Percentiles rank a stretch among this genome's conserved stretches.
Evolutionary conservation across 1,140 invertebrate genomes (phyloP).

Genomic region (Halyomorpha halys): DNA sequence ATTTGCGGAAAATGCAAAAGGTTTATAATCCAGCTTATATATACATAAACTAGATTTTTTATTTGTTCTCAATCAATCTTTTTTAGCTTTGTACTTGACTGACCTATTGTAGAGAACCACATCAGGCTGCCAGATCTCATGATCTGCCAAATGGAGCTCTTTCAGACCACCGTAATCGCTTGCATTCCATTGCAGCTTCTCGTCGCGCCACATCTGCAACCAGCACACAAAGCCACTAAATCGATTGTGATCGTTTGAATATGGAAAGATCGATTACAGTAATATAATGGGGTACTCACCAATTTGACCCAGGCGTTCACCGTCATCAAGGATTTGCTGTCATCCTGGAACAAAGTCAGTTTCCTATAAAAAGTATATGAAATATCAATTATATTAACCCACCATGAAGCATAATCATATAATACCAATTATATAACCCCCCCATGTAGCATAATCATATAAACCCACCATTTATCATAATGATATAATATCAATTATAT

Average conservation of each 20-base stretch:
- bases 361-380: constrained; percentile 5
- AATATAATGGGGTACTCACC: constrained; percentile 36
- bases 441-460: too few species aligned
- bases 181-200: constrained; percentile 51
- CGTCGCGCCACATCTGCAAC: constrained; percentile 50
- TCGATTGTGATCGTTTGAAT: neutral
- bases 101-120: constrained; percentile 53
- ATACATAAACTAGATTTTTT: too few species aligned
- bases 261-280: neutral
- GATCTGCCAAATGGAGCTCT: constrained; percentile 44
- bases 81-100: too few species aligned
- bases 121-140: constrained; percentile 59
- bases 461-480: too few species aligned
- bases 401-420: too few species aligned
- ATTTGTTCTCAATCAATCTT: too few species aligned
- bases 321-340: constrained; percentile 44
- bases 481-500: too few species aligned
- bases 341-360: constrained; percentile 37
- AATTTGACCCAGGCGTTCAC: constrained; percentile 46
- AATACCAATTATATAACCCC: too few species aligned
- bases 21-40: too few species aligned
- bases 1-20: too few species aligned
- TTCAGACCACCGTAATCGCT: constrained; percentile 47
- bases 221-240: neutral
- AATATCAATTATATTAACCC: constrained; percentile 5